phyloP scores from a whole-genome alignment of 2,888 invertebrate species.

The Sialis lutaria region DNA sequence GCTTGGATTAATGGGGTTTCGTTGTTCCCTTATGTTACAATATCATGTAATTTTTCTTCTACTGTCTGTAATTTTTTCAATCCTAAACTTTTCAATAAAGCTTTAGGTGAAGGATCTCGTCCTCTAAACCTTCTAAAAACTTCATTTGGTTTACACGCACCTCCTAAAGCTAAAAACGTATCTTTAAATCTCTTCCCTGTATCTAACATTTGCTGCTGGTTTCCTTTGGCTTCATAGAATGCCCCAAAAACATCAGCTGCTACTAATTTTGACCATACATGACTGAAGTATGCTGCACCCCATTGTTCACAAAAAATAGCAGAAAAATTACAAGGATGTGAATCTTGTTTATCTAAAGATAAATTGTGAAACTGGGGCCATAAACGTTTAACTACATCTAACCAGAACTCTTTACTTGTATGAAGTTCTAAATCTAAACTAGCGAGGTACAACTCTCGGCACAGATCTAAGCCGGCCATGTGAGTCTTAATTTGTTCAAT shows the following conservation, averaged over 20 bases:
- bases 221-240: constrained; percentile 50
- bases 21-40: not conserved
- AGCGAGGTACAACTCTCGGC: constrained; percentile 63
- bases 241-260: constrained; percentile 82
- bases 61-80: constrained; percentile 21
- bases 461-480: constrained; percentile 63
- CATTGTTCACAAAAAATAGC: constrained; percentile 70
- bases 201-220: constrained; percentile 32
- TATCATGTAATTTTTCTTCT: not conserved
- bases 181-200: constrained; percentile 59
- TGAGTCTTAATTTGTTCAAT: constrained; percentile 47
- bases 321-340: constrained; percentile 71
- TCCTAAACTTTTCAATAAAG: constrained; percentile 49
- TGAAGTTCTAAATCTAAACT: constrained; percentile 72
- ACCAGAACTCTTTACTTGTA: constrained; percentile 63
- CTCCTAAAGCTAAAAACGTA: constrained; percentile 69
- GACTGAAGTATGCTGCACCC: constrained; percentile 73
- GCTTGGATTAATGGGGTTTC: no score
- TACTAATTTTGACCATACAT: constrained; percentile 73
- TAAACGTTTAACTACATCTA: constrained; percentile 52
- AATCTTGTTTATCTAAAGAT: constrained; percentile 59
- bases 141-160: constrained; percentile 64
- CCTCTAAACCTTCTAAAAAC: constrained; percentile 83
- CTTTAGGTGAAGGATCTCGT: constrained; percentile 75
- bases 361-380: constrained; percentile 72